phyloP scores from a whole-genome alignment of 2,888 invertebrate species.

The Campaea margaritaria region DNA sequence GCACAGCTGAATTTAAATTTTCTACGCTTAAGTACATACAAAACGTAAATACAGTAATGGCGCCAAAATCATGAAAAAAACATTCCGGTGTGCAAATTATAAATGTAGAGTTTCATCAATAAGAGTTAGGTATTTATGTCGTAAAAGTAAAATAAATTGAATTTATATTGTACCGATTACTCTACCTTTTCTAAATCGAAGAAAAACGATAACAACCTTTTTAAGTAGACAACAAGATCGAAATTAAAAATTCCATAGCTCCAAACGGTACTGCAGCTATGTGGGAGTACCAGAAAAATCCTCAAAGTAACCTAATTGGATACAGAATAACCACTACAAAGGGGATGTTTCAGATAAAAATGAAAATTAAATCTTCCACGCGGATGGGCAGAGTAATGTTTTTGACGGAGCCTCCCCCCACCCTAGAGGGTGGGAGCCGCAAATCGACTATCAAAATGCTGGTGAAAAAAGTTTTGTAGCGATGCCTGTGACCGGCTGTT shows the following conservation, averaged over 20 bases:
- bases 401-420: slow-evolving; percentile 75
- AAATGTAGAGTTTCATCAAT: too few species aligned
- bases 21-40: too few species aligned
- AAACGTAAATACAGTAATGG: too few species aligned
- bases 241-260: slow-evolving; percentile 84
- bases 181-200: slow-evolving; percentile 28
- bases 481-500: slow-evolving; percentile 72
- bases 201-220: slow-evolving; percentile 39
- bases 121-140: too few species aligned
- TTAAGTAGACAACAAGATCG: slow-evolving; percentile 50
- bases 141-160: neutral
- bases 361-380: slow-evolving; percentile 86
- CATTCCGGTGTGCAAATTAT: too few species aligned
- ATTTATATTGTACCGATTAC: neutral
- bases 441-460: slow-evolving; percentile 84
- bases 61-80: too few species aligned
- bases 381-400: slow-evolving; percentile 85
- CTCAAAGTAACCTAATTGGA: slow-evolving; percentile 84
- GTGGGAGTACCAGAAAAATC: slow-evolving; percentile 74
- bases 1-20: too few species aligned
- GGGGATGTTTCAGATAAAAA: slow-evolving; percentile 86
- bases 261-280: slow-evolving; percentile 60
- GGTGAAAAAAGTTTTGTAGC: slow-evolving; percentile 74
- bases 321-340: slow-evolving; percentile 84
- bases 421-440: slow-evolving; percentile 64